Evolutionary conservation across 2,113 vertebrate species (phyloP), one percentile per base, ranked within the genome.

Genomic region (Neoarius graeffei): DNA sequence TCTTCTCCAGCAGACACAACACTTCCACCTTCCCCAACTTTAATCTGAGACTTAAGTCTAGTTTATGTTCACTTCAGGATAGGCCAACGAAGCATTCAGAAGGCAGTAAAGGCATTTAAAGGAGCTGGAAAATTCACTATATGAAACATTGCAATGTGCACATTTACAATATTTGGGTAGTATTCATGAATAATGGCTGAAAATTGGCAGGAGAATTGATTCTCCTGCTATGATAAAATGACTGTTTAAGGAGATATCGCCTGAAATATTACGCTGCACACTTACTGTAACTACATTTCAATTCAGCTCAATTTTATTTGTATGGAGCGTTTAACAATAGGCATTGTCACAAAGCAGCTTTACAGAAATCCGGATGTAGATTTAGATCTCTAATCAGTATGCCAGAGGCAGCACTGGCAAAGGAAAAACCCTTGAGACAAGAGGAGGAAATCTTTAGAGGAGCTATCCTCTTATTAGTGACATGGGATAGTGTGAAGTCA

Each of bases 41-140:
- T 82, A 82, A 82, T 82, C 80, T 82, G 30, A 82, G 80, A 35
- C 59, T 62, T 82, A 82, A 42, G 30, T 82, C 80, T 82, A 57
- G 57, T 62, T 82, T 82, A 14, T 60, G 30, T 82, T 62, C 30
- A 11, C 80, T 62, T 82, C 30, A 48, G 30, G 59, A 82, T 59
- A 62, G 35, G 15, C 57, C 80, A 82, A 62, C 8, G 20, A 82
- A 59, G 80, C 79, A 81, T 59, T 59, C 19, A 59, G 77, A 27
- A 57, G 54, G 15, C n/a, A 80, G 56, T 59, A 59, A 81, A 20
- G 20, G 79, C 79, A 20, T 81, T 35, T 35, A 11, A 57, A 60
- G 35, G 56, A 23, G 35, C 23, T 14, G 56, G 27, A 56, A 56
- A 8, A 30, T 56, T 81, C 27, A 60, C 19, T 20, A 5, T 5